phyloP scores from a whole-genome alignment of 2,797 vertebrate species.

The Leucoraja ocellata region DNA sequence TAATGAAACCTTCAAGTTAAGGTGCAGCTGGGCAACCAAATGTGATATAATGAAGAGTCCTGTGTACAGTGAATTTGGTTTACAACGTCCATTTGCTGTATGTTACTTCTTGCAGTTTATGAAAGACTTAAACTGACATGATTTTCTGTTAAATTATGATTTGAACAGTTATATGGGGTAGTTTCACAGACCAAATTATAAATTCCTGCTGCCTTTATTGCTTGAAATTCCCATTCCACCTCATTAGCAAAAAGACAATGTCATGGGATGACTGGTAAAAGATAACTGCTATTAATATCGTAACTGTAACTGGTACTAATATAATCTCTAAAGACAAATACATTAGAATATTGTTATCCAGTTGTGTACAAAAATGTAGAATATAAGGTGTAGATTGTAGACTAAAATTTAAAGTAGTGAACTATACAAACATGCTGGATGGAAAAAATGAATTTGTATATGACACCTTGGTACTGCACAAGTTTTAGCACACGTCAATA shows the following conservation, averaged over 20 bases:
- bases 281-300: not conserved
- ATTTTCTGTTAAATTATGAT: not conserved
- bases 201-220: slow-evolving; percentile 16
- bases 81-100: not conserved
- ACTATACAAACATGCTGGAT: not conserved
- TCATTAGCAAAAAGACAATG: not conserved
- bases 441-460: not conserved
- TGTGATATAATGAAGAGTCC: not conserved
- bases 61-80: not conserved
- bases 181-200: not conserved
- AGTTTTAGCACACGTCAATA: not conserved
- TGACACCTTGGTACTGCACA: not conserved
- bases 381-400: not conserved
- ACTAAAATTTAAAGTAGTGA: not conserved
- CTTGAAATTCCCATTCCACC: slow-evolving; percentile 18
- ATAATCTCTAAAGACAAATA: not conserved
- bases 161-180: not conserved
- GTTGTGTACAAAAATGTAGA: not conserved
- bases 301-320: not conserved
- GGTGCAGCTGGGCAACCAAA: not conserved
- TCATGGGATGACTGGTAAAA: not conserved
- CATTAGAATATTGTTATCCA: not conserved
- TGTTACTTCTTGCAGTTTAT: not conserved
- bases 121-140: not conserved
- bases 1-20: not conserved